phyloP scores from a whole-genome alignment of 2,797 vertebrate species.

The Lerista edwardsae region DNA sequence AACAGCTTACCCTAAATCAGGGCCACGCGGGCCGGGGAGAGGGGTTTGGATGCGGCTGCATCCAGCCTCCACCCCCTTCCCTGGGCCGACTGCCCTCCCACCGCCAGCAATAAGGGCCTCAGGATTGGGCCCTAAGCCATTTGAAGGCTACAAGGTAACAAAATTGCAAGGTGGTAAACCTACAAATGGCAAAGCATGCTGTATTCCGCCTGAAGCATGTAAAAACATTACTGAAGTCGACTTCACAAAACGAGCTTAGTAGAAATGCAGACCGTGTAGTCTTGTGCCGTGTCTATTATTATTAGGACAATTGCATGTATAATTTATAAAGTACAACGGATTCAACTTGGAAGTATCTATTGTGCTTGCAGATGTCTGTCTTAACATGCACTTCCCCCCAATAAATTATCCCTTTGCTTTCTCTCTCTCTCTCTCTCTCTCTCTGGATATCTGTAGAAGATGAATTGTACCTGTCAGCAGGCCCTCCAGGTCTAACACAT shows the following conservation, averaged over 20 bases:
- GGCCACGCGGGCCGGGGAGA: too few relatives aligned
- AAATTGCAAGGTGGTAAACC: neutral
- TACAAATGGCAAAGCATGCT: neutral
- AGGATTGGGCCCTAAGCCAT: too few relatives aligned
- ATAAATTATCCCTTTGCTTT: slow-evolving; percentile 39
- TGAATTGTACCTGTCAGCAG: slow-evolving; percentile 91
- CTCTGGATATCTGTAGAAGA: slow-evolving; percentile 55
- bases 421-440: neutral
- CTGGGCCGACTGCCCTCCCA: too few relatives aligned
- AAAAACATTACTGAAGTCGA: neutral
- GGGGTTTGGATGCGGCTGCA: too few relatives aligned
- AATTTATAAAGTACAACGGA: slow-evolving; percentile 38
- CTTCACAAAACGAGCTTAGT: slow-evolving; percentile 27
- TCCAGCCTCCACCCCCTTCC: too few relatives aligned
- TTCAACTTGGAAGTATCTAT: slow-evolving; percentile 23
- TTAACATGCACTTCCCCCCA: slow-evolving; percentile 46
- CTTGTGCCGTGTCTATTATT: neutral
- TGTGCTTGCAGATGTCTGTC: slow-evolving; percentile 34
- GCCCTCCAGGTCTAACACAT: slow-evolving; percentile 92
- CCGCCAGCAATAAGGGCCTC: neutral
- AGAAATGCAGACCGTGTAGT: neutral
- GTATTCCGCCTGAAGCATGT: neutral
- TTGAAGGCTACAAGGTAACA: neutral
- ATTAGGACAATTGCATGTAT: slow-evolving; percentile 25
- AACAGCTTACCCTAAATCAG: too few relatives aligned